Percentiles rank a stretch among this genome's conserved stretches.
Conservation (phyloP, 2,113 vertebrate genomes). For the Etheostoma spectabile region DNA sequence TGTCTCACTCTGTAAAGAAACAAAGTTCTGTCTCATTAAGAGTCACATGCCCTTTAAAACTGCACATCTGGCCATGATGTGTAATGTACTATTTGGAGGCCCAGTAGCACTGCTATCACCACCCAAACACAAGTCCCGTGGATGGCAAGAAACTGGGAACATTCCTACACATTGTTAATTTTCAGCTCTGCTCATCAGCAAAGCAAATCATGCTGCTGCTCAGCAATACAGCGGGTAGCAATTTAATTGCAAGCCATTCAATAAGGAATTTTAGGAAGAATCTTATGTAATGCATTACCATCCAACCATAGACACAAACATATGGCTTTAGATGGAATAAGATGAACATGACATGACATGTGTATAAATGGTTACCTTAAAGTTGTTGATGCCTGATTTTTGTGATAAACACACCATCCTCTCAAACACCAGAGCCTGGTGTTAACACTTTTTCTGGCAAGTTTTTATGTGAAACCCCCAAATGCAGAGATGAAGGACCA, state of each 20-base stretch:
- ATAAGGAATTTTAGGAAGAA: neutral
- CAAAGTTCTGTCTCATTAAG: conserved; percentile 57
- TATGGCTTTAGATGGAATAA: neutral
- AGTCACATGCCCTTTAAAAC: conserved; percentile 54
- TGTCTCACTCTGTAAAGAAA: conserved; percentile 28
- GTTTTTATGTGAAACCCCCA: neutral
- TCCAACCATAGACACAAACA: neutral
- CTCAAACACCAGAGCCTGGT: neutral
- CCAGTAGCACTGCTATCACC: conserved; percentile 47
- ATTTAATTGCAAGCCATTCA: neutral
- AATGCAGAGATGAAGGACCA: neutral
- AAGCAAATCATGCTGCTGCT: neutral
- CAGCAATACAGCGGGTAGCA: neutral
- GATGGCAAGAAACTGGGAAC: conserved; percentile 13
- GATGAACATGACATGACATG: neutral
- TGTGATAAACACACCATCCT: neutral
- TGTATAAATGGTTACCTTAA: neutral
- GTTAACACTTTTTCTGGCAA: neutral
- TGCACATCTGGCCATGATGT: conserved; percentile 73
- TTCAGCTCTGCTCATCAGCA: conserved; percentile 12
- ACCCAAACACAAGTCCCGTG: conserved; percentile 51
- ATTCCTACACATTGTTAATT: conserved; percentile 1
- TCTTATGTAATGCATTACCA: neutral
- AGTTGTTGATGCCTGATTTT: neutral
- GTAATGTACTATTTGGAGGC: conserved; percentile 58